Conservation (phyloP, 2,888 invertebrate genomes). For the Yponomeuta plumbellus region DNA sequence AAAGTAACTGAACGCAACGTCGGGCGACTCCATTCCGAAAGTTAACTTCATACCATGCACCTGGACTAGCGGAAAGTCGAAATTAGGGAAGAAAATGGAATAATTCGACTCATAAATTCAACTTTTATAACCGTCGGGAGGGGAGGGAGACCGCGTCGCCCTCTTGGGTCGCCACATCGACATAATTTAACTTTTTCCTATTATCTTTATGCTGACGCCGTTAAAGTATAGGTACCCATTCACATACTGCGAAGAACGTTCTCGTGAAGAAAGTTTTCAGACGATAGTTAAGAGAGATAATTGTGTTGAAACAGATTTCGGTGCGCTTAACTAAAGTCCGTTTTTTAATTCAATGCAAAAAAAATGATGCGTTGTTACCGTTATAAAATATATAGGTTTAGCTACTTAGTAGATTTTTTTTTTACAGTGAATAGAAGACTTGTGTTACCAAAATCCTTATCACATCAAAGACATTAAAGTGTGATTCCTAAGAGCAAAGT, state of each 20-base stretch:
- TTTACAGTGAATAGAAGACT: no score
- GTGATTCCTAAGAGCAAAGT: no score
- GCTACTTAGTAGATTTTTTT: no score
- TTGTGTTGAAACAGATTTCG: no score
- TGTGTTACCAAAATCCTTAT: no score
- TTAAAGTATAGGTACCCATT: conserved; percentile 53
- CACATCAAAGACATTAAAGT: no score
- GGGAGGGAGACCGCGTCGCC: background rate
- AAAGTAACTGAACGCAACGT: conserved; percentile 27
- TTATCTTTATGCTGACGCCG: conserved; percentile 72
- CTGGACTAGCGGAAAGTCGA: conserved; percentile 54
- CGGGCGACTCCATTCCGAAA: conserved; percentile 52
- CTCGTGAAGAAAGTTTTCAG: background rate
- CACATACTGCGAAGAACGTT: conserved; percentile 54
- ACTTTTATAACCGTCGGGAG: conserved; percentile 56
- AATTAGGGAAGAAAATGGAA: conserved; percentile 64
- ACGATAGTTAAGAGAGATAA: background rate
- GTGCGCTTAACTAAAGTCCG: no score
- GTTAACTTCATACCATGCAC: conserved; percentile 62
- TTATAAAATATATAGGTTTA: no score
- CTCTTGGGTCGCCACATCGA: conserved; percentile 58
- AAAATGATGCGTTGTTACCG: no score
- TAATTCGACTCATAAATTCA: conserved; percentile 71
- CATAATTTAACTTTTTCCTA: conserved; percentile 76
- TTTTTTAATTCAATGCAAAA: no score